These are phyloP conservation scores for Lepidurus packardi DNA, from an alignment of 1,140 invertebrate genomes.

Conservation along the genomic window DNA sequence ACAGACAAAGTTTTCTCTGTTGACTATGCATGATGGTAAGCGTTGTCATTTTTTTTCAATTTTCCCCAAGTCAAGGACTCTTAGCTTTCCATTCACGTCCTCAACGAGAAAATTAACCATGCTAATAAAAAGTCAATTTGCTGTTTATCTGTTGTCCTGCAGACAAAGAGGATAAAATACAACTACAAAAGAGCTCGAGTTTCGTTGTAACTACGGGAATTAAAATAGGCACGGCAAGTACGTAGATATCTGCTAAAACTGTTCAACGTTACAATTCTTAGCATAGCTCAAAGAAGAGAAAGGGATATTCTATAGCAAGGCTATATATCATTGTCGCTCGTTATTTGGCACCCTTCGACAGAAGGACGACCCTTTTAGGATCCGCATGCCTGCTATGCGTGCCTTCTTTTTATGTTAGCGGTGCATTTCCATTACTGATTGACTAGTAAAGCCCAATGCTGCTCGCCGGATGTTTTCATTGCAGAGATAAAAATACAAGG, in stretches of 20 bases:
- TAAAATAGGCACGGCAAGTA: not conserved
- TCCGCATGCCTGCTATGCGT: not conserved
- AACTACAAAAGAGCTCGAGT: too few species aligned
- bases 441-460: slow-evolving; percentile 9
- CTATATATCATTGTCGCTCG: slow-evolving; percentile 11
- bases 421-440: slow-evolving; percentile 9
- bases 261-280: not conserved
- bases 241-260: not conserved
- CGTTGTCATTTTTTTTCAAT: too few species aligned
- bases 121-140: too few species aligned
- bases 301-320: not conserved
- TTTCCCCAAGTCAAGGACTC: too few species aligned
- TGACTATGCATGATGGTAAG: too few species aligned
- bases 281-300: not conserved
- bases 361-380: not conserved
- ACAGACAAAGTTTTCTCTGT: too few species aligned
- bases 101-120: too few species aligned
- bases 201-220: too few species aligned
- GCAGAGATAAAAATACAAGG: slow-evolving; percentile 11
- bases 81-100: too few species aligned
- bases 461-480: slow-evolving; percentile 2
- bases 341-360: slow-evolving; percentile 11
- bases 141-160: too few species aligned
- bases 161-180: too few species aligned
- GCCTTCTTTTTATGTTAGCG: not conserved